Evolutionary conservation across 1,140 invertebrate species (phyloP).

Genomic region (Battus philenor): DNA sequence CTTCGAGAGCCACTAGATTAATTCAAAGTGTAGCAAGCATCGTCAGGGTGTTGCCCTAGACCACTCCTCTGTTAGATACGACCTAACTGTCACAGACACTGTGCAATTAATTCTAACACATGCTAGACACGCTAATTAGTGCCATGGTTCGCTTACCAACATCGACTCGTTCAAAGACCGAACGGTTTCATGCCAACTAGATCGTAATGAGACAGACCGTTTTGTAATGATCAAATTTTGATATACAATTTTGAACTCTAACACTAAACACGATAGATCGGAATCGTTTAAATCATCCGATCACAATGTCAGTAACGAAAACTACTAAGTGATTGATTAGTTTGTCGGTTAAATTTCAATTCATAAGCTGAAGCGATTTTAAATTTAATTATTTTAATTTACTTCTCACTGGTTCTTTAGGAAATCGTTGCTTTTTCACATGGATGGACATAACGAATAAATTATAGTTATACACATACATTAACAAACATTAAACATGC

Average conservation of each 20-base stretch:
- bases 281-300: background rate
- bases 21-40: background rate
- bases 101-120: slow-evolving; percentile 8
- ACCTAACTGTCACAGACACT: slow-evolving; percentile 10
- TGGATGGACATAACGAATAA: too few species aligned
- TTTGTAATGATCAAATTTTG: slow-evolving; percentile 3
- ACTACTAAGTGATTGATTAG: slow-evolving; percentile 17
- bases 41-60: background rate
- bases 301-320: slow-evolving; percentile 14
- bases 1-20: slow-evolving; percentile 1
- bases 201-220: slow-evolving; percentile 14
- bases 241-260: slow-evolving; percentile 5
- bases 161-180: slow-evolving; percentile 12
- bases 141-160: slow-evolving; percentile 7
- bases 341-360: background rate
- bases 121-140: slow-evolving; percentile 14
- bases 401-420: too few species aligned
- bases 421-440: too few species aligned
- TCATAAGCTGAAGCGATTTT: slow-evolving; percentile 5
- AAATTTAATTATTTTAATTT: too few species aligned
- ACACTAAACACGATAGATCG: background rate
- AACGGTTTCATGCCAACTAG: slow-evolving; percentile 8
- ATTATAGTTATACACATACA: too few species aligned
- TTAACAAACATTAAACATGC: too few species aligned
- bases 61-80: slow-evolving; percentile 9